Base-by-base conservation (phyloP, 1,140 invertebrate genomes). In the Lutraria rhynchaena region DNA sequence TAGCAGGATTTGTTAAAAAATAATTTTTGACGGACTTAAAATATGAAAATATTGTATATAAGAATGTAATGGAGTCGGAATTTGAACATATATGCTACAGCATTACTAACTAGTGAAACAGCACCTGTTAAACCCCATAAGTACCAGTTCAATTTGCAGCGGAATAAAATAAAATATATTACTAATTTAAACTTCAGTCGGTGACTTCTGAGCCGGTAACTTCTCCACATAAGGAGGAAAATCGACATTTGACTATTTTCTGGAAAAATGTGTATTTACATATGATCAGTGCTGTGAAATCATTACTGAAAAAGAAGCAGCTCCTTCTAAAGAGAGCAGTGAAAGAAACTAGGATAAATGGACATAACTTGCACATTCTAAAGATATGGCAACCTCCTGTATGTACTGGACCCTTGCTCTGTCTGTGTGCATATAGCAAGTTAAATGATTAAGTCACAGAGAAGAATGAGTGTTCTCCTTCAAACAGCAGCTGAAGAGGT, bases 321-420 rank as follows among this genome's bases (percentile, higher is more conserved):
- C 22, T 83, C 11, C 82, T 85, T 41, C 41, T 85, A 11, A 87
- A 85, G 57, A 82, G 84, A 77, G 60, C 60, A 37, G 55, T 69
- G 17, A 41, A 27, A 46, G 81, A 85, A 46, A 70, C 78, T 0
- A 65, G 85, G 63, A 53, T 85, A 9, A 86, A 85, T 74, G n/a
- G 31, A 22, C 73, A 86, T 57, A 85, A 73, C 27, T 51, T 60
- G 51, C 0, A 51, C 24, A 19, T 82, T 22, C 44, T 84, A 58
- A 22, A 65, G 37, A 60, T 49, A 46, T 86, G 85, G 83, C 22
- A 69, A 77, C 57, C 15, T 86, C 9, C 85, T 84, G 31, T 84
- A 31, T 69, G 69, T 86, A 31, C 19, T 85, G 15, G 85, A 86
- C 58, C 55, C 73, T 13, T 86, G 61, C 69, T 80, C 74, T 33